Evolutionary conservation across 2,797 vertebrate species (phyloP).

Genomic region (Paratrypauchen microcephalus): DNA sequence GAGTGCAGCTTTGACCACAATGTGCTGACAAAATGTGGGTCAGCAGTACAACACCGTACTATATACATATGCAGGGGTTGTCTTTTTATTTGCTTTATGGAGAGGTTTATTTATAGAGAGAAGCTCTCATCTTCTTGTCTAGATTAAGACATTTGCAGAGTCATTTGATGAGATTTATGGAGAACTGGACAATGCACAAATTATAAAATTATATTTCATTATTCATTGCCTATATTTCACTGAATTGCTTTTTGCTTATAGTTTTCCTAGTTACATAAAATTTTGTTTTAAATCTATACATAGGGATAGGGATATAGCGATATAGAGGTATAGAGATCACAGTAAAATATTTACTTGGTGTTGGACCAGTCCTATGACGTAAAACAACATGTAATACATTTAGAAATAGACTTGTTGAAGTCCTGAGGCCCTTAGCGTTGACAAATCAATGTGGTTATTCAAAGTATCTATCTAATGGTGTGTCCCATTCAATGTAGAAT

Average conservation of each 20-base stretch:
- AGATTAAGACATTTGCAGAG: neutral
- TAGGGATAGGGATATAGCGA: too few species aligned
- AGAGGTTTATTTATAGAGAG: neutral
- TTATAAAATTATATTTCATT: neutral
- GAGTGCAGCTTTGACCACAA: conserved; percentile 38
- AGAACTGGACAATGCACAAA: neutral
- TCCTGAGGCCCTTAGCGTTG: neutral
- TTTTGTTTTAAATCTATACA: too few species aligned
- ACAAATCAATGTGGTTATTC: neutral
- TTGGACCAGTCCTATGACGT: neutral
- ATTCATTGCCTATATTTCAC: neutral
- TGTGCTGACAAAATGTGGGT: conserved; percentile 62
- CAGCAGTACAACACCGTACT: conserved; percentile 20
- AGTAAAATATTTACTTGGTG: neutral
- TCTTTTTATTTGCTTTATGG: neutral
- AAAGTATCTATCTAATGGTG: neutral
- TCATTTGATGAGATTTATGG: neutral
- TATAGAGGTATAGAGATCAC: too few species aligned
- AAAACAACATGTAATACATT: neutral
- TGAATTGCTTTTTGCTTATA: neutral
- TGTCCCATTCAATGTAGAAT: neutral
- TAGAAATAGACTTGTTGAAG: neutral
- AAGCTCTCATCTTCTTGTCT: neutral
- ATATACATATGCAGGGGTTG: neutral
- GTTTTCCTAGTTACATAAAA: too few species aligned